A percentile compares a stretch with the other conserved stretches of the same genome.
Conservation (phyloP, 2,888 invertebrate species). For the Plemyria rubiginata region DNA sequence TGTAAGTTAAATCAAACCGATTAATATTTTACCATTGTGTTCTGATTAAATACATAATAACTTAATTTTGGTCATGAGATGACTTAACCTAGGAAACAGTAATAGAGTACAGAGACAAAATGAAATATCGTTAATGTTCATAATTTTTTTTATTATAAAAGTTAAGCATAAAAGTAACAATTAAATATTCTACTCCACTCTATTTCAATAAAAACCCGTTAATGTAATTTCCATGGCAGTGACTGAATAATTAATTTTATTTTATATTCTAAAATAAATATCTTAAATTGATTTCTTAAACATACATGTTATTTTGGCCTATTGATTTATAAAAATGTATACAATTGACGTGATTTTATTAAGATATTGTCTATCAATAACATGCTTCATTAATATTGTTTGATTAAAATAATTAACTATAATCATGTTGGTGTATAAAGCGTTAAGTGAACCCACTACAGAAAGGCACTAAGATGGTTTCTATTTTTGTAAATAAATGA, state of each 20-base stretch:
- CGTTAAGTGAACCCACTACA: constrained; percentile 54
- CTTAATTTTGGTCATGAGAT: constrained; percentile 3
- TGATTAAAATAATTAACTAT: constrained; percentile 39
- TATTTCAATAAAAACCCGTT: constrained; percentile 29
- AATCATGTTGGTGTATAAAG: constrained; percentile 71
- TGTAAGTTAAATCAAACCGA: constrained; percentile 12
- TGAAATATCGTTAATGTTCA: constrained; percentile 47
- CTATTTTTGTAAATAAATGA: constrained; percentile 83
- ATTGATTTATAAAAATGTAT: constrained; percentile 21
- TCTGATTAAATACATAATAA: constrained; percentile 7
- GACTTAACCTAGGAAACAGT: neutral
- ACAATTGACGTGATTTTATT: constrained; percentile 18
- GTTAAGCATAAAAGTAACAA: constrained; percentile 22
- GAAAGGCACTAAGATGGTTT: constrained; percentile 64
- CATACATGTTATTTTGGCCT: constrained; percentile 9
- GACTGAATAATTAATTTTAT: constrained; percentile 38
- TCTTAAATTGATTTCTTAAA: constrained; percentile 16
- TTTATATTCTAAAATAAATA: constrained; percentile 22
- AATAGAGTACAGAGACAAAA: constrained; percentile 18
- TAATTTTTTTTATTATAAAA: constrained; percentile 46
- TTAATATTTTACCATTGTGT: constrained; percentile 7
- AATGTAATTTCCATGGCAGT: constrained; percentile 49
- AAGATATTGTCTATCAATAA: constrained; percentile 19
- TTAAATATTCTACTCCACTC: constrained; percentile 37
- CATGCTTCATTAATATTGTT: constrained; percentile 31